Evolutionary conservation across 2,888 invertebrate species (phyloP), one percentile per base, ranked within the genome.

Genomic region (Dioctria rufipes): DNA sequence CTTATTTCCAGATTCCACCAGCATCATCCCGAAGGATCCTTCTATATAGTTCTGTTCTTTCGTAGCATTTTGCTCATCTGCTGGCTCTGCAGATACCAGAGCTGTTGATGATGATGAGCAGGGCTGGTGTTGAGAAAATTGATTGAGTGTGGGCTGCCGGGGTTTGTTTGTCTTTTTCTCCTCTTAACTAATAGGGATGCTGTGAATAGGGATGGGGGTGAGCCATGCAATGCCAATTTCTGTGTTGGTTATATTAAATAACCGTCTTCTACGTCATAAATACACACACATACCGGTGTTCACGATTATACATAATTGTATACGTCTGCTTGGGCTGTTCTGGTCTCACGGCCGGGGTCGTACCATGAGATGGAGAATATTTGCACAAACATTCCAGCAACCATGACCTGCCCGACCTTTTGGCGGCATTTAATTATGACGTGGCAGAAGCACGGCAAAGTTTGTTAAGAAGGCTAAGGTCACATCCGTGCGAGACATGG

Each of bases 371-470:
- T n/a, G 37, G 60, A 42, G 58, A 54, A 58, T 43, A 78, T 79
- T 69, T 69, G 25, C 67, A 66, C 54, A 66, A 66, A 46, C 66
- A 51, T 65, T 58, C 66, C 79, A 49, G 49, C 42, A 77, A 37
- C 79, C 83, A 82, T 84, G 83, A 84, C 84, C 84, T 84, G 83
- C 82, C 81, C 80, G 78, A 84, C 81, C 78, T 81, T 83, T 83
- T 81, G 81, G 81, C 80, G 82, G 82, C 83, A 82, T 84, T 83
- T 84, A 84, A 83, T 84, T 84, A 83, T 83, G 83, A 83, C 83
- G 83, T 81, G 82, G 80, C 61, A 51, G 78, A 13, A 75, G 37
- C 43, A 80, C 13, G 81, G 80, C 63, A 79, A 81, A 82, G 80
- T 81, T 82, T 82, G 81, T 80, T 82, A 81, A 78, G 81, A 80